phyloP scores from a whole-genome alignment of 2,888 invertebrate genomes.

The Acronicta leporina region DNA sequence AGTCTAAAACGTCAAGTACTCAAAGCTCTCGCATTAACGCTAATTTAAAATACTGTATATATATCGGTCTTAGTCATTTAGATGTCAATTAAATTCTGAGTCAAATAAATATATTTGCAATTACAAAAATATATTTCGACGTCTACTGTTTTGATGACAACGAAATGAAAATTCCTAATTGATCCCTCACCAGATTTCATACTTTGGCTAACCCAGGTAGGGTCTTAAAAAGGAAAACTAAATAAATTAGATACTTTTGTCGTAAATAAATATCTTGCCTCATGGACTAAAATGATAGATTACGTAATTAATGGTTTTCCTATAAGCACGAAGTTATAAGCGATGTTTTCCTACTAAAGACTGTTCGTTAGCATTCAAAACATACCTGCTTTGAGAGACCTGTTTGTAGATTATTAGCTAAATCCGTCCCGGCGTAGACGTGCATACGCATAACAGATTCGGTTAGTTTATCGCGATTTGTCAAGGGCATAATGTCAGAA shows the following conservation, averaged over 20 bases:
- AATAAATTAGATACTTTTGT: neutral
- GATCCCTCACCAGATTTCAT: too few species aligned
- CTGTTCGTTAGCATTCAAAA: constrained; percentile 16
- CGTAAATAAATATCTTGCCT: neutral
- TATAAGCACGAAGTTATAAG: constrained; percentile 10
- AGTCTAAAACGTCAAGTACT: too few species aligned
- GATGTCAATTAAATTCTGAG: too few species aligned
- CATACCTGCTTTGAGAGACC: neutral
- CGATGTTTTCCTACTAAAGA: constrained; percentile 11
- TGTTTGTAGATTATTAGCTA: constrained; percentile 21
- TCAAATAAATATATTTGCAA: too few species aligned
- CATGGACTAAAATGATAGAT: constrained; percentile 17
- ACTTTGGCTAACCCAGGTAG: too few species aligned
- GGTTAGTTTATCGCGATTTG: constrained; percentile 31
- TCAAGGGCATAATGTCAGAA: constrained; percentile 49
- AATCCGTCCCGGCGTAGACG: constrained; percentile 29
- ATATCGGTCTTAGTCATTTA: too few species aligned
- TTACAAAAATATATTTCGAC: too few species aligned
- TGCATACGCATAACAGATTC: constrained; percentile 33
- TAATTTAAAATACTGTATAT: too few species aligned
- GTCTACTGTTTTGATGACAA: too few species aligned
- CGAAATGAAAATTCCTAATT: too few species aligned
- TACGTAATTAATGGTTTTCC: constrained; percentile 28
- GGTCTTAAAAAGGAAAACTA: constrained; percentile 29
- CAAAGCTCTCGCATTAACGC: too few species aligned